Evolutionary conservation across 2,888 invertebrate genomes (phyloP), one percentile per base, ranked within the genome.

Genomic region (Aleiodes leptofemur): DNA sequence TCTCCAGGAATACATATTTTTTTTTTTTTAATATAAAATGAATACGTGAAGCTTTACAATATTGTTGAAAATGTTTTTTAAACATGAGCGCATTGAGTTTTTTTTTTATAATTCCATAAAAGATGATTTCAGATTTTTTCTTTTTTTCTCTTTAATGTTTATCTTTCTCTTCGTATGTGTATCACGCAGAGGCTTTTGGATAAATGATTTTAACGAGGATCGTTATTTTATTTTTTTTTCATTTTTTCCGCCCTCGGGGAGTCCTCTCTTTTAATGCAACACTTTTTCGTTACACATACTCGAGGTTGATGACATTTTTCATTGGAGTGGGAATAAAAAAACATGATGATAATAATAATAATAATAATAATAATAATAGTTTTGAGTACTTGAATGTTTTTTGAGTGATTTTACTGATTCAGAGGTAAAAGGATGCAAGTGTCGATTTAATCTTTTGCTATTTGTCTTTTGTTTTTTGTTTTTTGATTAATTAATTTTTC

Each of bases 161-260:
- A 64, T 64, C 48, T 64, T 64, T 64, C 73, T 56, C 16, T 68
- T 29, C 31, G 16, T 74, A 48, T 48, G 50, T 64, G 56, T 48
- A 50, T 57, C 64, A 38, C 29, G 51, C 43, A 14, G 23, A 23
- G 38, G 14, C 11, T 50, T 13, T 59, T 14, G 64, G 56, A 57
- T 71, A 51, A 72, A 75, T 50, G 75, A 75, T 75, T 75, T 68
- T 75, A 75, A 75, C 75, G 75, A 75, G 74, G 56, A 68, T 68
- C 68, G 64, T 72, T 68, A 75, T 56, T 53, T 43, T 43, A 7
- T 43, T 43, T 11, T 7, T 43, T 34, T 34, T 34, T 34, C 34
- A 34, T 34, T 34, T 34, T n/a, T 64, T 64, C 14, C 6, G 43
- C n/a, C 7, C n/a, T 14, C 9, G 16, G 14, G 11, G 43, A 23